Evolutionary conservation across 1,140 invertebrate genomes (phyloP).

Genomic region (Eriosoma lanigerum): DNA sequence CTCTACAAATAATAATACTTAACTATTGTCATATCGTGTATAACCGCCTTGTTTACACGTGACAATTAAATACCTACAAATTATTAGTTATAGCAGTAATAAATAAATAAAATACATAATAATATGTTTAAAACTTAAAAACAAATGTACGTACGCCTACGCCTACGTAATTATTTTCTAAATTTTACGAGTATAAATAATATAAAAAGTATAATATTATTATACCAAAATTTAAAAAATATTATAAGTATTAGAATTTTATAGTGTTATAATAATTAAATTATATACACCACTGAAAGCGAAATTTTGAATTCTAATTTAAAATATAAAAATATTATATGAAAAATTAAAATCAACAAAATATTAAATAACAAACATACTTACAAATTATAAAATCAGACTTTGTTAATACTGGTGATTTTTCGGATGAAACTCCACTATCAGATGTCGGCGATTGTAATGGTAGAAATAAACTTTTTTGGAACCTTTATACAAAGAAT

Average conservation of each 20-base stretch:
- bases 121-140: conserved; percentile 4
- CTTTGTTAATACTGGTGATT: conserved; percentile 16
- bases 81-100: not conserved
- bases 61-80: conserved; percentile 1
- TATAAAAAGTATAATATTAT: not conserved
- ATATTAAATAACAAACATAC: not conserved
- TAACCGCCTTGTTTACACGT: not conserved
- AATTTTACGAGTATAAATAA: not conserved
- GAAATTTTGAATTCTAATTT: conserved; percentile 17
- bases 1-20: conserved; percentile 15
- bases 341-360: not conserved
- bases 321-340: not conserved
- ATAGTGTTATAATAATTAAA: not conserved
- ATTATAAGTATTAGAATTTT: too few species aligned
- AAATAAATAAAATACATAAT: not conserved
- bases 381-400: conserved; percentile 47
- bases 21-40: not conserved
- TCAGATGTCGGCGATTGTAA: conserved; percentile 34
- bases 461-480: conserved; percentile 9
- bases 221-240: too few species aligned
- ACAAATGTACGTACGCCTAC: conserved; percentile 8
- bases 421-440: conserved; percentile 22
- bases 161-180: not conserved
- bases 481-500: conserved; percentile 13
- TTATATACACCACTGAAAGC: not conserved